A percentile compares a stretch with the other conserved stretches of the same genome.
These are phyloP conservation scores for Ephialtes manifestator DNA, from an alignment of 2,888 invertebrate species.

Conservation along the genomic window DNA sequence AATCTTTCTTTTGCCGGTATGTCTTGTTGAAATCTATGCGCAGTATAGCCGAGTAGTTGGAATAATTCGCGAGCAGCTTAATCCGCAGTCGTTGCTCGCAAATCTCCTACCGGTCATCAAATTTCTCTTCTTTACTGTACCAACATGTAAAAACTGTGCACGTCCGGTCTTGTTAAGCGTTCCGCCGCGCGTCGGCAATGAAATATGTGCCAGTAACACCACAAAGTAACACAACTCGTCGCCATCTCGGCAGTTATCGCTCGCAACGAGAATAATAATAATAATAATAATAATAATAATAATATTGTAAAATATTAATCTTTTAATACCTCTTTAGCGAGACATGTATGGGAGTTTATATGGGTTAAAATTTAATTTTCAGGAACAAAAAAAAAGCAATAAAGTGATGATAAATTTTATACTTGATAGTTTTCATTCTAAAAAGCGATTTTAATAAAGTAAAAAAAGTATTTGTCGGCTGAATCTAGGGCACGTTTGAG, in stretches of 20 bases:
- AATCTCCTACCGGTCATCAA: constrained; percentile 36
- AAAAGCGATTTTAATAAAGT: too few species aligned
- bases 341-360: too few species aligned
- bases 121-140: constrained; percentile 42
- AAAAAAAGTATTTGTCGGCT: neutral
- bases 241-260: neutral
- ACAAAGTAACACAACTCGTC: neutral
- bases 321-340: too few species aligned
- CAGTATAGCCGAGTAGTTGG: too few species aligned
- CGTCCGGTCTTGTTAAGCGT: constrained; percentile 67
- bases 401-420: too few species aligned
- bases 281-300: neutral
- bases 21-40: too few species aligned
- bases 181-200: constrained; percentile 14
- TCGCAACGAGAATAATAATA: neutral
- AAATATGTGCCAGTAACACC: constrained; percentile 7
- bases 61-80: too few species aligned
- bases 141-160: constrained; percentile 56
- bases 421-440: too few species aligned
- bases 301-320: constrained; percentile 2
- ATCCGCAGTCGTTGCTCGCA: constrained; percentile 26
- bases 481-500: neutral
- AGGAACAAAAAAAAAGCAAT: too few species aligned
- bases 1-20: constrained; percentile 41
- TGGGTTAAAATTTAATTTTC: too few species aligned